Evolutionary conservation across 2,113 vertebrate genomes (phyloP), one percentile per base, ranked within the genome.

Genomic region (Puntigrus tetrazona): DNA sequence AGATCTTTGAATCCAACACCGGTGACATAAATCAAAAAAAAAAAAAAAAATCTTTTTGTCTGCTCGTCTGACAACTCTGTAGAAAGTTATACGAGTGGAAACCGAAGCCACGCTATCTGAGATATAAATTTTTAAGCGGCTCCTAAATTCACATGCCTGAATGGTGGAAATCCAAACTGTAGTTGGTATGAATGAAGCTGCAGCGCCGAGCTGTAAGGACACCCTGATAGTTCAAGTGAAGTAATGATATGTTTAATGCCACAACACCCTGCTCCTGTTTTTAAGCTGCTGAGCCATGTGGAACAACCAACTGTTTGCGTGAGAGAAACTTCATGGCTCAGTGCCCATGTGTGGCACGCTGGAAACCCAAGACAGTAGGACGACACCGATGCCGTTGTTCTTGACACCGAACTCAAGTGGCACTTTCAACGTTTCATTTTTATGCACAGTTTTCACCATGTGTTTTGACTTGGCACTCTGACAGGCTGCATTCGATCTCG

Each of bases 371-470:
- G 41, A 82, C 63, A 45, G n/a, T 43, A 73, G 18, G 2, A 59
- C 22, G 31, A 59, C 63, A 78, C 22, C 41, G 65, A 72, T 84
- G 78, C 50, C 63, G 76, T 29, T 20, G 79, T 61, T 81, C 61
- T 59, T 85, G 70, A 85, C 83, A 61, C 73, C 50, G 41, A 41
- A 85, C 74, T 78, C 80, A 84, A 87, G 63, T 78, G 72, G n/a
- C 50, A 84, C 86, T 81, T 87, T 84, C 61, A 59, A 57, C 43
- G 22, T 69, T 77, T 20, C n/a, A 78, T 72, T 83, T 81, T 70
- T 70, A 50, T 36, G 27, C 63, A 78, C 10, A 25, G 20, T 81
- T 69, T 70, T 34, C 16, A 16, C 61, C 29, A 3, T 81, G 61
- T 50, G 79, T 81, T 52, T 70, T 50, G 63, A 81, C 38, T 81